phyloP scores from a whole-genome alignment of 2,113 vertebrate genomes.

The Nothoprocta pentlandii region DNA sequence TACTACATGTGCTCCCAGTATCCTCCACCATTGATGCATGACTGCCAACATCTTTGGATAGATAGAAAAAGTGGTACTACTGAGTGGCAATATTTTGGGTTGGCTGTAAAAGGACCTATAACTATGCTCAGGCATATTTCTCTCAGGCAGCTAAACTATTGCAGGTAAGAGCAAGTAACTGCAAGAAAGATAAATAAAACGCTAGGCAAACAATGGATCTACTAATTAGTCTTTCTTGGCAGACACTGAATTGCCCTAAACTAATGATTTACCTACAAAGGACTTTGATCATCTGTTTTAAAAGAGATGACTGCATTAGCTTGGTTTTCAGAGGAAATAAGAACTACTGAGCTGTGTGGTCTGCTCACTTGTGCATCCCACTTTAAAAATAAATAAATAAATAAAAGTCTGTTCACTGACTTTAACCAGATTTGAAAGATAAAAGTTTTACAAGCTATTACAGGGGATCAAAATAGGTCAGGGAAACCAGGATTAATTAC shows the following conservation, averaged over 20 bases:
- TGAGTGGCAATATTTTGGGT: neutral
- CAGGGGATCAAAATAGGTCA: neutral
- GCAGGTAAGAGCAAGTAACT: neutral
- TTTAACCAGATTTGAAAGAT: neutral
- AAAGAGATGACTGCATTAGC: neutral
- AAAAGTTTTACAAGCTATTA: neutral
- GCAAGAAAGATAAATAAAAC: neutral
- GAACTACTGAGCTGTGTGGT: neutral
- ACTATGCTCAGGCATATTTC: neutral
- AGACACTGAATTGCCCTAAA: neutral
- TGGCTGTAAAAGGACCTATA: neutral
- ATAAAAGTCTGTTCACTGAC: neutral
- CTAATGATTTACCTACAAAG: neutral
- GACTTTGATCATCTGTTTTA: neutral
- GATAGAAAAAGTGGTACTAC: neutral
- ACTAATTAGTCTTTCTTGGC: neutral
- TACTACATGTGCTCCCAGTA: fast-evolving
- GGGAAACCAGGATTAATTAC: neutral
- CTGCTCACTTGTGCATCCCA: neutral
- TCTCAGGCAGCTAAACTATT: neutral
- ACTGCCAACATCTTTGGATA: neutral
- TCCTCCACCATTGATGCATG: neutral
- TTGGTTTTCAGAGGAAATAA: neutral
- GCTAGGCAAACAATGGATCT: neutral
- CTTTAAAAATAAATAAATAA: too few relatives aligned